Conservation (phyloP, 2,888 invertebrate genomes). For the Dorcus hopei region DNA sequence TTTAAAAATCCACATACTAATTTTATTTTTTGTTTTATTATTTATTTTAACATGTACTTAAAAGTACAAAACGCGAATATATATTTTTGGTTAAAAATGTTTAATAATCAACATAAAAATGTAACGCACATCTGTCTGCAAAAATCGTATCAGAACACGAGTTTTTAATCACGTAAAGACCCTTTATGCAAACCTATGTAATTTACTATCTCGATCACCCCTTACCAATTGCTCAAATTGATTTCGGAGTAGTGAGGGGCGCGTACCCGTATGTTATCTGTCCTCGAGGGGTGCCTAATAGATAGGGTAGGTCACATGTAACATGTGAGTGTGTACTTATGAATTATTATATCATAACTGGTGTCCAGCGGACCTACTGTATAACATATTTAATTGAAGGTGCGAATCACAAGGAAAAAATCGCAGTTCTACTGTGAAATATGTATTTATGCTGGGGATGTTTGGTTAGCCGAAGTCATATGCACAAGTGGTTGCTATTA, state of each 20-base stretch:
- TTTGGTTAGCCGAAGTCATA: constrained; percentile 46
- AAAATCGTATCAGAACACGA: constrained; percentile 6
- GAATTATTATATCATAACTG: constrained; percentile 41
- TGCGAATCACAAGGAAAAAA: neutral
- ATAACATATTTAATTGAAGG: neutral
- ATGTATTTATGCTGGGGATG: constrained; percentile 9
- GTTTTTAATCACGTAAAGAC: constrained; percentile 26
- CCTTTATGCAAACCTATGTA: constrained; percentile 28
- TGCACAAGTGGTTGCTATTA: constrained; percentile 49
- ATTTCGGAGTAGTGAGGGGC: constrained; percentile 34
- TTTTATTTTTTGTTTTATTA: too few species aligned
- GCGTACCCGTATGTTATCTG: constrained; percentile 30
- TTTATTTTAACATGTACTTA: too few species aligned
- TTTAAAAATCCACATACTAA: too few species aligned
- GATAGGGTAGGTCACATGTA: constrained; percentile 27
- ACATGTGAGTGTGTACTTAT: constrained; percentile 31
- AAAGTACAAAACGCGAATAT: too few species aligned
- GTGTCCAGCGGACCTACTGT: constrained; percentile 17
- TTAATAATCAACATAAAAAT: neutral
- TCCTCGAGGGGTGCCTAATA: constrained; percentile 28
- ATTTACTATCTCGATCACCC: constrained; percentile 32
- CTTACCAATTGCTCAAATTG: constrained; percentile 46
- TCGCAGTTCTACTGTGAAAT: neutral
- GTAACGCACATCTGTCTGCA: neutral
- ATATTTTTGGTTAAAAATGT: too few species aligned